phyloP scores from a whole-genome alignment of 2,797 vertebrate genomes.

The Anolis apletophallus region DNA sequence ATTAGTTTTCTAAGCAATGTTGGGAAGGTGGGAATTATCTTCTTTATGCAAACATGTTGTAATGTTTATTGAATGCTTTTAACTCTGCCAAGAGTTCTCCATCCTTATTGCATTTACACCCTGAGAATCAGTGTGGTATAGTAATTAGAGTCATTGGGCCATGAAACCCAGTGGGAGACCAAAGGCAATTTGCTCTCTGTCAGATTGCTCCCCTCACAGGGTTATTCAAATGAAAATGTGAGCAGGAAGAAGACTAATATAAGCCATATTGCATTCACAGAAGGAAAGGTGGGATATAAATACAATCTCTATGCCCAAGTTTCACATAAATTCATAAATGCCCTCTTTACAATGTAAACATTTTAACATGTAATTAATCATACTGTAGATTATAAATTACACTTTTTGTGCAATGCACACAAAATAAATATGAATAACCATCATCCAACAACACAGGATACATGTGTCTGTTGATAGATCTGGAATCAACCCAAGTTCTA shows the following conservation, averaged over 20 bases:
- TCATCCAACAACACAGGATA: not conserved
- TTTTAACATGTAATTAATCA: constrained; percentile 1
- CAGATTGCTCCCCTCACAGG: too few relatives aligned
- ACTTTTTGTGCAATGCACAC: too few relatives aligned
- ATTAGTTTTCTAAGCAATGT: not conserved
- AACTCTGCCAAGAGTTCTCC: not conserved
- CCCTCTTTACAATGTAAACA: not conserved
- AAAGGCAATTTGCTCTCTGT: too few relatives aligned
- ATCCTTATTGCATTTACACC: not conserved
- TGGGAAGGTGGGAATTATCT: too few relatives aligned
- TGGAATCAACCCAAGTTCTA: not conserved
- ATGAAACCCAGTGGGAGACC: too few relatives aligned
- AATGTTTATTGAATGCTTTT: not conserved
- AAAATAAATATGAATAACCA: too few relatives aligned
- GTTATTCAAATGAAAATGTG: too few relatives aligned
- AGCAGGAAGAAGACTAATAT: too few relatives aligned
- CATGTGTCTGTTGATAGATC: not conserved
- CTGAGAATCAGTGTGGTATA: too few relatives aligned
- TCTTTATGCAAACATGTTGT: not conserved
- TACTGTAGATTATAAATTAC: not conserved
- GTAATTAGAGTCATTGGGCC: too few relatives aligned
- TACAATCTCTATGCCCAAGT: not conserved
- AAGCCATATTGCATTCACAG: too few relatives aligned
- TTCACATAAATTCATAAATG: not conserved
- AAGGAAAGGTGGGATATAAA: too few relatives aligned